Percentiles rank a stretch among this genome's conserved stretches.
Evolutionary conservation across 2,113 vertebrate species (phyloP).

Genomic region (Okapia johnstoni): DNA sequence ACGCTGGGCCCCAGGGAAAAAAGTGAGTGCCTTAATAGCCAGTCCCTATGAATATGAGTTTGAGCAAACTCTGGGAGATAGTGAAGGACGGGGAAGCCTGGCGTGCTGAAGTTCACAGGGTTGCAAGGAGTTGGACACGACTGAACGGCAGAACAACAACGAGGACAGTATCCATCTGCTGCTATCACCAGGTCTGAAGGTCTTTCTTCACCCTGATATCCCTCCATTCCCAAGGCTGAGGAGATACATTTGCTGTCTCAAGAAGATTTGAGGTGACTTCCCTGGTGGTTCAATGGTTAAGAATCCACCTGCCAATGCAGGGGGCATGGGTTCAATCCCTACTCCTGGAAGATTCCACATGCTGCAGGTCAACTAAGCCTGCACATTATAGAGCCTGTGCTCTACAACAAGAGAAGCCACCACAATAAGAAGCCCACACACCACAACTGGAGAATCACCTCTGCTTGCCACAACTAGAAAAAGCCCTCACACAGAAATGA

Average conservation of each 20-base stretch:
- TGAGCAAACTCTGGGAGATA: not conserved
- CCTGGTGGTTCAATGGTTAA: not conserved
- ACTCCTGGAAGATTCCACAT: not conserved
- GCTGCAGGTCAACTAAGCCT: not conserved
- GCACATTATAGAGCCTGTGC: not conserved
- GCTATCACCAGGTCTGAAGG: not conserved
- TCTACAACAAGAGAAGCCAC: not conserved
- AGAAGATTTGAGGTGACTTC: not conserved
- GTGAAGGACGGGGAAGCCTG: not conserved
- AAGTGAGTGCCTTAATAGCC: not conserved
- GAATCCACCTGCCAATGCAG: not conserved
- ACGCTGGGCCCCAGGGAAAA: not conserved
- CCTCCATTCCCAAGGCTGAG: not conserved
- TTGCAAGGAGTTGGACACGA: not conserved
- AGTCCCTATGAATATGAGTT: not conserved
- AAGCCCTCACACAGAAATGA: not conserved
- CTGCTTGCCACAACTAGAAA: not conserved
- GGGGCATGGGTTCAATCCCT: not conserved
- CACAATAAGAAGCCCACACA: not conserved
- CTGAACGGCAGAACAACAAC: not conserved
- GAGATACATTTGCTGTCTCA: not conserved
- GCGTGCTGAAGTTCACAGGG: not conserved
- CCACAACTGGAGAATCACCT: not conserved
- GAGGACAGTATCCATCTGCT: not conserved
- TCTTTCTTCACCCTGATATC: no score